A percentile compares a stretch with the other conserved stretches of the same genome.
phyloP scores from a whole-genome alignment of 2,113 vertebrate species.

The Gobio gobio region DNA sequence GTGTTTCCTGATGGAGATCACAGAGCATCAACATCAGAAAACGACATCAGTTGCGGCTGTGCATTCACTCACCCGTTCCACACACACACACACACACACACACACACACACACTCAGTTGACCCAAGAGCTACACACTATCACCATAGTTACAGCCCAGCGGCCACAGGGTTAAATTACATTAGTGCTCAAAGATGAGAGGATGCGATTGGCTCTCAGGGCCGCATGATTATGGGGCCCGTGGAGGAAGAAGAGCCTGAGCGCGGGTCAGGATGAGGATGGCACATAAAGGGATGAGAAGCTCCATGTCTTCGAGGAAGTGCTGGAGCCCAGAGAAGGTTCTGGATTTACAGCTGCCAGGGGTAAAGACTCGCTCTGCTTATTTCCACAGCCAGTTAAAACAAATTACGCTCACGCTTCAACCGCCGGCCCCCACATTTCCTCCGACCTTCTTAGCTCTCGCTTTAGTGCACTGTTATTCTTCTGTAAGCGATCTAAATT shows the following conservation, averaged over 20 bases:
- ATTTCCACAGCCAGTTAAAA: conserved; percentile 80
- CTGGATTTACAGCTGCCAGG: conserved; percentile 74
- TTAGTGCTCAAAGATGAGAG: conserved; percentile 67
- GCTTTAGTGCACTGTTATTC: conserved; percentile 63
- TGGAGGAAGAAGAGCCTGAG: background rate
- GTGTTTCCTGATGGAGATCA: background rate
- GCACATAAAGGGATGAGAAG: conserved; percentile 75
- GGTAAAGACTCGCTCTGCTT: conserved; percentile 67
- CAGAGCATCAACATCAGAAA: background rate
- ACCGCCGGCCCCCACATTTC: conserved; percentile 63
- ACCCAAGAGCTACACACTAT: conserved; percentile 10
- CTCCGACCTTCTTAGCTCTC: conserved; percentile 57
- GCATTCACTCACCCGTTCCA: background rate
- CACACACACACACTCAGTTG: conserved; percentile 28
- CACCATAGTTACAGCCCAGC: conserved; percentile 50
- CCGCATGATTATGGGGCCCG: too few species aligned
- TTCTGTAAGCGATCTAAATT: conserved; percentile 63
- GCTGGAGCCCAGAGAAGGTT: conserved; percentile 58
- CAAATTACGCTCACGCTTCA: conserved; percentile 76
- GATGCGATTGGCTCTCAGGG: conserved; percentile 72
- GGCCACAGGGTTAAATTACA: conserved; percentile 60
- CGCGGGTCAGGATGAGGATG: conserved; percentile 64
- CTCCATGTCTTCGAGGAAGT: conserved; percentile 67
- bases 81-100: background rate
- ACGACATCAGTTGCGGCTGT: too few species aligned